Evolutionary conservation across 2,113 vertebrate species (phyloP).

Genomic region (Trogon melanurus): DNA sequence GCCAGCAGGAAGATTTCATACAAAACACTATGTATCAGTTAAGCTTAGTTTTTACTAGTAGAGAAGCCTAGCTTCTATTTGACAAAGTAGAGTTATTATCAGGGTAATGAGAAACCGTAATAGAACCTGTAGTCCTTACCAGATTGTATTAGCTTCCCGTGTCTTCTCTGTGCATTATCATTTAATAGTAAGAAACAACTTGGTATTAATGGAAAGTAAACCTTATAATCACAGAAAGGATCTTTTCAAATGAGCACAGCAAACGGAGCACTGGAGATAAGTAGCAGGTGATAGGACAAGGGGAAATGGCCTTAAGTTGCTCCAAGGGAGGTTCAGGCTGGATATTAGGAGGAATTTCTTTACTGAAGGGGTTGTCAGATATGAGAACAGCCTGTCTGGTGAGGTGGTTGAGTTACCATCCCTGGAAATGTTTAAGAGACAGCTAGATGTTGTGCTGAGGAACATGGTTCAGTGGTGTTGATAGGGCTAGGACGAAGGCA

Average conservation of each 20-base stretch:
- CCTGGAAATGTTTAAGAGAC: too few species aligned
- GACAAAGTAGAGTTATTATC: not conserved
- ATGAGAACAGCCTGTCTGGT: too few species aligned
- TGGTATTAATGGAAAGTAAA: not conserved
- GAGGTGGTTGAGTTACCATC: too few species aligned
- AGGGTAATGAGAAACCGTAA: not conserved
- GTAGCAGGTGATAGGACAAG: too few species aligned
- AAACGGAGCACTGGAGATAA: not conserved
- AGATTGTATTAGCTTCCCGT: not conserved
- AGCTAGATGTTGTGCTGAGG: too few species aligned
- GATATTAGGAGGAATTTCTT: too few species aligned
- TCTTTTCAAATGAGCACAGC: not conserved
- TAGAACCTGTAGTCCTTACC: not conserved
- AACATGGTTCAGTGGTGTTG: too few species aligned
- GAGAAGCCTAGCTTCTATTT: not conserved
- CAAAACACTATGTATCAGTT: not conserved
- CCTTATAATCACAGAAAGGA: not conserved
- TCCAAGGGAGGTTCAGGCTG: too few species aligned
- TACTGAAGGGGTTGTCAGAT: too few species aligned
- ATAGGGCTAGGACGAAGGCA: too few species aligned
- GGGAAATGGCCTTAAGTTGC: too few species aligned
- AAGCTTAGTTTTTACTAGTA: not conserved
- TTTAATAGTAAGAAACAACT: not conserved
- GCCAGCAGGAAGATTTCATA: fast-evolving
- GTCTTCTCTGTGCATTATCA: not conserved